Evolutionary conservation across 2,888 invertebrate species (phyloP).

Genomic region (Drosophila robusta): DNA sequence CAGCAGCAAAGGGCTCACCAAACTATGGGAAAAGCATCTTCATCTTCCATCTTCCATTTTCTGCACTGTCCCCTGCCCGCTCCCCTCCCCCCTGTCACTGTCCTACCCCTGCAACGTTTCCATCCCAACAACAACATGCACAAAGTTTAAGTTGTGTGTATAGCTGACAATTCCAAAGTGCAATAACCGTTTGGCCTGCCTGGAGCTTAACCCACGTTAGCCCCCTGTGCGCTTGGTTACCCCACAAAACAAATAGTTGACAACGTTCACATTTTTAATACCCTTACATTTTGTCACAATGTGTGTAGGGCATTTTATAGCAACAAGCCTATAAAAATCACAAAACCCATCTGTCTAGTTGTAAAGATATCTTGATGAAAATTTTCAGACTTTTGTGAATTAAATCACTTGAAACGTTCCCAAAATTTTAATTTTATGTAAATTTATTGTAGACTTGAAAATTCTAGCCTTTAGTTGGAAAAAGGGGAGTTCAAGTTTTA

Average conservation of each 20-base stretch:
- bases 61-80: constrained; percentile 20
- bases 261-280: not conserved
- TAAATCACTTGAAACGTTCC: too few relatives aligned
- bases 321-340: too few relatives aligned
- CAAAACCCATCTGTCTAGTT: too few relatives aligned
- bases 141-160: constrained; percentile 41
- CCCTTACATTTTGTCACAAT: not conserved
- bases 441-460: too few relatives aligned
- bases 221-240: constrained; percentile 4
- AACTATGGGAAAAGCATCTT: constrained; percentile 54
- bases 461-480: too few relatives aligned
- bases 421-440: too few relatives aligned
- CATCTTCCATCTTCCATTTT: constrained; percentile 37
- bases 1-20: constrained; percentile 31
- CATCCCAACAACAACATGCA: constrained; percentile 22
- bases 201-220: constrained; percentile 43
- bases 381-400: too few relatives aligned
- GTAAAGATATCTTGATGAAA: too few relatives aligned
- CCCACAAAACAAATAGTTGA: not conserved
- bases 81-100: not conserved
- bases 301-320: too few relatives aligned
- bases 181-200: constrained; percentile 67
- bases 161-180: constrained; percentile 69
- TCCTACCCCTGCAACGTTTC: constrained; percentile 5
- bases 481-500: too few relatives aligned